Base-by-base conservation (phyloP, 2,797 vertebrate species). In the Chaetophractus vellerosus region DNA sequence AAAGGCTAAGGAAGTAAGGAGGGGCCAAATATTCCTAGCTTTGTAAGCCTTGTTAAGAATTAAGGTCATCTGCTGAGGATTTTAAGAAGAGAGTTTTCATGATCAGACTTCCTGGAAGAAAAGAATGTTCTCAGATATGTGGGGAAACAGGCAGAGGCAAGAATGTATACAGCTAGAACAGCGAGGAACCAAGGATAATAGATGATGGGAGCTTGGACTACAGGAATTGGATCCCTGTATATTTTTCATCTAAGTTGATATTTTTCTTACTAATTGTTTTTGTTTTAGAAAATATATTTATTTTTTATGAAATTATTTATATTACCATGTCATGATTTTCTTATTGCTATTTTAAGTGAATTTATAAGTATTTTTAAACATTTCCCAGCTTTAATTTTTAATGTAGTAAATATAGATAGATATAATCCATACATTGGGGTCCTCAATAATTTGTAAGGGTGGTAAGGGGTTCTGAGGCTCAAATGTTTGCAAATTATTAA, bases 311-410 rank as follows among this genome's bases (percentile, higher is more conserved):
- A 38, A 38, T 64, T 52, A 21, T 63, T 93, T 71, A 21, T 75
- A 72, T 16, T 72, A 72, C 26, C 24, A 24, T 69, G 33, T 19
- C 61, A 68, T 69, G 36, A 14, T 1, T 55, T 69, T 48, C 24
- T 83, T 79, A 33, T 68, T 88, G 50, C 21, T 11, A 78, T 64
- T 78, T 94, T 94, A 95, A 50, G 31, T 93, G 11, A 48, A 45
- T 74, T 85, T 85, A 45, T 81, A 85, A 68, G 45, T 69, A 36
- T 48, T 81, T 88, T 2, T 31, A 18, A 63, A 36, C 7, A 38
- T 1, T 26, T 57, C 9, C 33, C 45, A 90, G 11, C 1, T 88
- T 91, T 61, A 90, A 31, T n/a, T 78, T 89, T 89, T 95, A 81
- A 86, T 75, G 52, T n/a, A 5, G 0, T 84, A 83, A 66, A 5